Base-by-base conservation (phyloP, 2,797 vertebrate genomes). In the Myotis daubentonii region DNA sequence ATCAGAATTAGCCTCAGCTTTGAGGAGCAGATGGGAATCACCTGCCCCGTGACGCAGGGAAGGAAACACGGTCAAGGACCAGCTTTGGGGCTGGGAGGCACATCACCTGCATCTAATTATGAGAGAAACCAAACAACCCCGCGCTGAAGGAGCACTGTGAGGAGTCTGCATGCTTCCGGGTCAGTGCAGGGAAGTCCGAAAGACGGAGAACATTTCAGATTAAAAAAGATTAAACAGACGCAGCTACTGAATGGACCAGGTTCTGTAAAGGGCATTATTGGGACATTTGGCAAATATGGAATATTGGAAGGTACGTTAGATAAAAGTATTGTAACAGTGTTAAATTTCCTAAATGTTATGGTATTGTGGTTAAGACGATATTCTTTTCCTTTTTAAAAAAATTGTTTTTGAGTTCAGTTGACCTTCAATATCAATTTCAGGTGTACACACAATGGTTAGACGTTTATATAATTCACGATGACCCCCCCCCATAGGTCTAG, bases 1-100 rank as follows among this genome's bases (percentile, higher is more conserved):
- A 66, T 80, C 23, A 49, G 87, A 82, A 55, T 78, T 13, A 55
- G 49, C 15, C 79, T 53, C 16, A 66, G 36, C 16, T 1, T 0
- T 0, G 5, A 75, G 53, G 20, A 79, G 1, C 51, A 9, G 3
- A 2, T 2, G 7, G 51, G 2, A 5, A 3, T n/a, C 57, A 7
- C 57, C 25, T 28, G 11, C 25, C 25, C 49, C 11, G 9, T 20
- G 53, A 72, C 1, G 25, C 3, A 5, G 12, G 33, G 44, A 53
- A 49, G 33, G 65, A 57, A 53, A 28, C 22, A 4, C 5, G 20
- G 8, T 17, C 23, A 0, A 30, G 1, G 8, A 19, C 0, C 3
- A 60, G 13, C 28, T 1, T 22, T 12, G 7, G 0, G 12, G 0
- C 20, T 0, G 0, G n/a, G 33, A 60, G 7, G 7, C 28, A 41